Base-by-base conservation (phyloP, 2,888 invertebrate species). In the Pimpla rufipes region DNA sequence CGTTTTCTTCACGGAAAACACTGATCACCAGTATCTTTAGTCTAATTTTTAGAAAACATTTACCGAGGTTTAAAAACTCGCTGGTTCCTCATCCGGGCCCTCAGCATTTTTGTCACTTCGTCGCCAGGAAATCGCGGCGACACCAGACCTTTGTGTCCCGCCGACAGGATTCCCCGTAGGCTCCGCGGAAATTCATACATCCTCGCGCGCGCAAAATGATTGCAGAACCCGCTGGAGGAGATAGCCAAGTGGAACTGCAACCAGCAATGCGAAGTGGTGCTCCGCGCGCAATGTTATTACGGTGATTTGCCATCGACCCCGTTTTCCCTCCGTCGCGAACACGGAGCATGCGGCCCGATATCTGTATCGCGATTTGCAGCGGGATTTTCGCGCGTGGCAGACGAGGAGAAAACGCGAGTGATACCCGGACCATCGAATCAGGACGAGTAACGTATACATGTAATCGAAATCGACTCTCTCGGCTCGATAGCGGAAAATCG, bases 241-340 rank as follows among this genome's bases (percentile, higher is more conserved):
- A 18, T 16, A 50, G 18, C 18, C 50, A 50, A 50, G 18, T 18
- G 50, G 50, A 29, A 16, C 21, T 40, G 37, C 40, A 21, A 18
- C 42, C 18, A 5, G 40, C 10, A 64, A n/a, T 2, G 59, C 8
- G 35, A 59, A 59, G 37, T 59, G 59, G 59, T 35, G 37, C 59
- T 59, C 16, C 16, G 21, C 13, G 7, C 11, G 42, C 64, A 45
- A 42, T 11, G 64, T 21, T 45, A 42, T 64, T 64, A 42, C 62
- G 13, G 2, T 21, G 66, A 23, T 45, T 23, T n/a, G 42, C 66
- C 45, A 21, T 45, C 21, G 64, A 23, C 23, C 42, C 42, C 18
- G 13, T 64, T 64, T 42, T 2, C 23, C 11, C 6, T 23, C 66
- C 7, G 29, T 67, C n/a, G 1, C 10, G 4, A 16, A 10, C 29